Base-by-base conservation (phyloP, 1,140 invertebrate genomes). In the Mizuhopecten yessoensis region DNA sequence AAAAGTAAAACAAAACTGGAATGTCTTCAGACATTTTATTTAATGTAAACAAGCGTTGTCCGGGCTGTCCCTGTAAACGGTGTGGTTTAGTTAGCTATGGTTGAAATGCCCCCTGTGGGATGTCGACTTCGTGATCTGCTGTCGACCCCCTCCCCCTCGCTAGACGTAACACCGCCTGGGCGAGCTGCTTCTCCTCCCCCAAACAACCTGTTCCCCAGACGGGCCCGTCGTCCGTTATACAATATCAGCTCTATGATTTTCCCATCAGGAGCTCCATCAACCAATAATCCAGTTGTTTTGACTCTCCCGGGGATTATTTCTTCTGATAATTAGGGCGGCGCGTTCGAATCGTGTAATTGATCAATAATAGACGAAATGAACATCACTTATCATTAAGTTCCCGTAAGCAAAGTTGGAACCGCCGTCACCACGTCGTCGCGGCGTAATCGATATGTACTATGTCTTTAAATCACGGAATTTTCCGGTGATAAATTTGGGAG, bases 331-430 rank as follows among this genome's bases (percentile, higher is more conserved):
- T 75, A 75, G 57, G 57, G 57, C 57, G 57, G 57, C 57, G 57
- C 57, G 57, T 29, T 75, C 23, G 57, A 29, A 7, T 5, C 57
- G 57, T 75, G 57, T 75, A 75, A 75, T 75, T 75, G 57, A 75
- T 75, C 15, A 75, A 75, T 29, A n/a, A 75, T 75, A 75, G 9
- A 75, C 57, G 57, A 75, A 75, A 75, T 17, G 57, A n/a, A 5
- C 57, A 75, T 75, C n/a, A 29, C 57, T 75, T 75, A 75, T n/a
- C 57, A 29, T 75, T 75, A 75, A 20, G 15, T 75, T 75, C 57
- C n/a, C 57, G 57, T 75, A 75, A 75, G 57, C 57, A 75, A 75
- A 75, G 57, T 75, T n/a, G 57, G 57, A 75, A 75, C 57, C n/a
- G n/a, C 57, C 23, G 57, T 75, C 57, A n/a, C n/a, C 57, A 75